Percentiles rank a stretch among this genome's conserved stretches.
Conservation (phyloP, 2,888 invertebrate genomes). For the Eupithecia abbreviata region DNA sequence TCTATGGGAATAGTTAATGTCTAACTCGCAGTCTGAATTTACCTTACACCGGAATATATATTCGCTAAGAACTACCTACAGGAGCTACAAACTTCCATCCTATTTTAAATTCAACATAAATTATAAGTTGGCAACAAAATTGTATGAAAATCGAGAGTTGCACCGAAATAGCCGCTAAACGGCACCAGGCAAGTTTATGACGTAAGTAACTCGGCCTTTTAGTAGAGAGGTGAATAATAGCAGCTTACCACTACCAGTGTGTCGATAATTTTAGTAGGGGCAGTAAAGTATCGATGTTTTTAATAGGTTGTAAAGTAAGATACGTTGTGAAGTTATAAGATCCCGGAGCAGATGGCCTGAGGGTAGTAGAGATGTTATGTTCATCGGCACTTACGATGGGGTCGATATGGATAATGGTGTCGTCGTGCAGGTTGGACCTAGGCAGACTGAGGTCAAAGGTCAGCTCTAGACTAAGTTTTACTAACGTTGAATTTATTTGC, state of each 20-base stretch:
- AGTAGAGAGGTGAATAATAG: conserved; percentile 36
- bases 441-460: neutral
- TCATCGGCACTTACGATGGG: conserved; percentile 5
- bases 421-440: conserved; percentile 4
- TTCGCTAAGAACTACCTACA: conserved; percentile 26
- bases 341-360: neutral
- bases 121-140: conserved; percentile 45
- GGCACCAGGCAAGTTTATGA: conserved; percentile 40
- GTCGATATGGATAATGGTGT: neutral
- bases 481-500: neutral
- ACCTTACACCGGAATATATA: conserved; percentile 17
- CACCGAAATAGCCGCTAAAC: conserved; percentile 26
- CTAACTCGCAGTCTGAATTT: conserved; percentile 8
- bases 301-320: conserved; percentile 15
- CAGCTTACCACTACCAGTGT: conserved; percentile 19
- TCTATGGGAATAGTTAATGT: conserved; percentile 10
- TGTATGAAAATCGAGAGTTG: conserved; percentile 42
- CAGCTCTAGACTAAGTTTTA: neutral
- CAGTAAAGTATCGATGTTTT: conserved; percentile 18
- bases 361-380: neutral
- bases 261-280: conserved; percentile 19
- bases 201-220: conserved; percentile 41
- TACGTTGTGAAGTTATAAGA: conserved; percentile 10
- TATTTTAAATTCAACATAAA: conserved; percentile 46
- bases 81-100: conserved; percentile 30